Percentiles rank a stretch among this genome's conserved stretches.
Evolutionary conservation across 2,797 vertebrate genomes (phyloP).

Genomic region (Muscicapa striata): DNA sequence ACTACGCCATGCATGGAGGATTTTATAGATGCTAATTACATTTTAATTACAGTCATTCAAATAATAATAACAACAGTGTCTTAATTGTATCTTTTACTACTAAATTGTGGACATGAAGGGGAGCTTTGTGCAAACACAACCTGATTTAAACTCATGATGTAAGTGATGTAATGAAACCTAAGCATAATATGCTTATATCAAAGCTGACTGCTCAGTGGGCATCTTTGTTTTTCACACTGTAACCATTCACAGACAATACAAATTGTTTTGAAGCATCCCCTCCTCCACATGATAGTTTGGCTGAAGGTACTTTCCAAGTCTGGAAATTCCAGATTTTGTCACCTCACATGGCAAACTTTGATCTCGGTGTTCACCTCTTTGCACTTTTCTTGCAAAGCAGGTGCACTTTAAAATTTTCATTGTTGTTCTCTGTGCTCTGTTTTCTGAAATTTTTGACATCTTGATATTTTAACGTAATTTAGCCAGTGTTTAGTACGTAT

Average conservation of each 20-base stretch:
- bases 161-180: not conserved
- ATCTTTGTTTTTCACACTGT: not conserved
- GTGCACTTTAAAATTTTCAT: not conserved
- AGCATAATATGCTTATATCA: not conserved
- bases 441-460: not conserved
- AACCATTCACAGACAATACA: not conserved
- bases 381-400: not conserved
- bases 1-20: accelerated
- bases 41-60: not conserved
- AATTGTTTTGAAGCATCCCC: not conserved
- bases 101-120: not conserved
- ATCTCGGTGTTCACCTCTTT: accelerated
- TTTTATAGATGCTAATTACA: not conserved
- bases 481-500: not conserved
- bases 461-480: not conserved
- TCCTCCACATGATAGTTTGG: not conserved
- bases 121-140: not conserved
- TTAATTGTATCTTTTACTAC: not conserved
- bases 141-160: not conserved
- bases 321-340: not conserved
- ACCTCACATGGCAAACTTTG: not conserved
- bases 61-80: not conserved
- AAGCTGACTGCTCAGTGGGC: not conserved
- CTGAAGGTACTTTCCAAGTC: not conserved
- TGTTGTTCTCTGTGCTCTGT: not conserved